These are phyloP conservation scores for Pherbina coryleti DNA, from an alignment of 2,888 invertebrate species.

Conservation along the genomic window DNA sequence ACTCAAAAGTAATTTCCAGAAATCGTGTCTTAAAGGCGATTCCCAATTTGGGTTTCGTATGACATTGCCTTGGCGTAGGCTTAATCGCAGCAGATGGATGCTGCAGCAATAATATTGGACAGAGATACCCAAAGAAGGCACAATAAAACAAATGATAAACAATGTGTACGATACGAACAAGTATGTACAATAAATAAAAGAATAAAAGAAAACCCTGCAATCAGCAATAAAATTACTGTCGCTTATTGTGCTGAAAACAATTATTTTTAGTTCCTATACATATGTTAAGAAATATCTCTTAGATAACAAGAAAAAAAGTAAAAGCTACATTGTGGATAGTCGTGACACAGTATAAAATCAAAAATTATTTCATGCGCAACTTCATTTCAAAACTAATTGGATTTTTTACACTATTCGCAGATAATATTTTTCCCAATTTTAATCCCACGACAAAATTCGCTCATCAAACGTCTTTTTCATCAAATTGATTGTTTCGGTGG, in stretches of 20 bases:
- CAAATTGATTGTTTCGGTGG: too few species aligned
- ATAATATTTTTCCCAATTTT: too few species aligned
- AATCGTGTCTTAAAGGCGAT: constrained; percentile 37
- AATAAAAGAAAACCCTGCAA: neutral
- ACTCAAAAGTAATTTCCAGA: constrained; percentile 23
- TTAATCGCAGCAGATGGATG: neutral
- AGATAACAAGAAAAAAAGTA: neutral
- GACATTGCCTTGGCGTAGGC: constrained; percentile 29
- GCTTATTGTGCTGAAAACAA: constrained; percentile 8
- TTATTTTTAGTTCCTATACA: neutral
- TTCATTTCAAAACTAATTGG: neutral
- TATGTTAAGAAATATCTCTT: too few species aligned
- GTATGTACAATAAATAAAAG: neutral
- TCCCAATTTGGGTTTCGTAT: constrained; percentile 38
- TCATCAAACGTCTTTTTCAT: too few species aligned
- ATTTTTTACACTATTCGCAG: too few species aligned
- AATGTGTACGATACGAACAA: neutral
- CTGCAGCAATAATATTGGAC: constrained; percentile 35
- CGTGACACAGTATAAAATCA: neutral
- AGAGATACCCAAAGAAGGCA: constrained; percentile 37
- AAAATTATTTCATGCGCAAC: neutral
- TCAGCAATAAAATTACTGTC: constrained; percentile 26
- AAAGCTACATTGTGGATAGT: neutral
- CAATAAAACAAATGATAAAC: constrained; percentile 37
- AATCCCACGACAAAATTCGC: too few species aligned